Conservation (phyloP, 2,113 vertebrate species). For the Hyla sarda region DNA sequence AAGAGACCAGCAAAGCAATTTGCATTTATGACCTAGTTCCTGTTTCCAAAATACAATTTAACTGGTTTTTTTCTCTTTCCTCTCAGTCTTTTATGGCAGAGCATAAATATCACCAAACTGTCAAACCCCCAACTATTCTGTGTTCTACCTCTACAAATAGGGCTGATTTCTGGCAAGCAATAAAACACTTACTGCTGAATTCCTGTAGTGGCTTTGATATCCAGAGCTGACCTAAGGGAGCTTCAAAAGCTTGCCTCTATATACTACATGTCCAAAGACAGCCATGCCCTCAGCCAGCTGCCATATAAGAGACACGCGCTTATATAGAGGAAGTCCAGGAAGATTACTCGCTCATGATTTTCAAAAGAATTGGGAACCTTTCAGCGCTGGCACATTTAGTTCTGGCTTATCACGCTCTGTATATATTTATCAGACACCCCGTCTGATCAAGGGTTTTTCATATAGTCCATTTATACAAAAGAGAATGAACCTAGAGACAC, state of each 20-base stretch:
- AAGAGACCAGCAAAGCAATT: conserved; percentile 79
- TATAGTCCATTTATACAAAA: too few species aligned
- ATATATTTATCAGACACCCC: too few species aligned
- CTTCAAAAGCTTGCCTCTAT: conserved; percentile 74
- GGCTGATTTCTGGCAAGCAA: conserved; percentile 82
- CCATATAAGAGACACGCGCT: conserved; percentile 49
- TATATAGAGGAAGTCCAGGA: conserved; percentile 58
- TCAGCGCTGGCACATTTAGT: neutral
- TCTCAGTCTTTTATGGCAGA: conserved; percentile 76
- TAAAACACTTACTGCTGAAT: conserved; percentile 88
- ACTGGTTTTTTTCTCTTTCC: conserved; percentile 72
- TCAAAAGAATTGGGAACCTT: neutral
- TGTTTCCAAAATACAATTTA: conserved; percentile 82
- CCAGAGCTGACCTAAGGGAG: conserved; percentile 68
- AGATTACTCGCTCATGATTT: neutral
- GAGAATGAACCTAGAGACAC: too few species aligned
- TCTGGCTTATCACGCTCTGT: neutral
- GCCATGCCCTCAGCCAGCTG: conserved; percentile 16
- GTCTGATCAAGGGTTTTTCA: too few species aligned
- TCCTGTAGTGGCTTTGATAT: conserved; percentile 82
- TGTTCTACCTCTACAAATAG: conserved; percentile 84
- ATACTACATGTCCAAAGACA: conserved; percentile 55
- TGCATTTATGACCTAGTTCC: conserved; percentile 93
- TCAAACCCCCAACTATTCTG: conserved; percentile 82
- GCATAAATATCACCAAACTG: conserved; percentile 83